A percentile compares a stretch with the other conserved stretches of the same genome.
Evolutionary conservation across 2,797 vertebrate species (phyloP).

Genomic region (Mus spretus): DNA sequence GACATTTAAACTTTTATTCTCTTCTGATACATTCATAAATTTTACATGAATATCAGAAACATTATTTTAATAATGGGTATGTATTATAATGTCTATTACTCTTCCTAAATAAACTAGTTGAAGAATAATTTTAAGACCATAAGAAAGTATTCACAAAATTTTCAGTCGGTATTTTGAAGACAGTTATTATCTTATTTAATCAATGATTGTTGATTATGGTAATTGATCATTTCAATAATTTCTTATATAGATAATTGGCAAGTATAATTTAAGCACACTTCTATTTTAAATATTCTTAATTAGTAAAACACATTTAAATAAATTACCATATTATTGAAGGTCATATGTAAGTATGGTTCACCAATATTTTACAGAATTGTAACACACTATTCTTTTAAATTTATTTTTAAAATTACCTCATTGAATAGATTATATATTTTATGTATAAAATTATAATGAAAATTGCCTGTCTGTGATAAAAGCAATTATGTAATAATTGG

Average conservation of each 20-base stretch:
- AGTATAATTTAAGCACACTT: slow-evolving; percentile 86
- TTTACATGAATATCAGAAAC: slow-evolving; percentile 19
- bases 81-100: slow-evolving; percentile 51
- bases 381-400: slow-evolving; percentile 10
- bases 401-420: slow-evolving; percentile 49
- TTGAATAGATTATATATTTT: slow-evolving; percentile 45
- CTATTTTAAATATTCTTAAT: slow-evolving; percentile 89
- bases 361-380: slow-evolving; percentile 83
- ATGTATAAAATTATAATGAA: background rate
- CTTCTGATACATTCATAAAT: slow-evolving; percentile 14
- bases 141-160: slow-evolving; percentile 77
- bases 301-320: slow-evolving; percentile 90
- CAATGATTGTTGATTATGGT: slow-evolving; percentile 89
- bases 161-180: slow-evolving; percentile 82
- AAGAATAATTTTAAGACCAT: slow-evolving; percentile 53
- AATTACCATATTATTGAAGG: slow-evolving; percentile 90
- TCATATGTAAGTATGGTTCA: slow-evolving; percentile 82
- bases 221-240: slow-evolving; percentile 89
- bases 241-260: slow-evolving; percentile 88
- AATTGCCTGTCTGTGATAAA: background rate
- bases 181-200: slow-evolving; percentile 87
- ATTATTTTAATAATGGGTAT: slow-evolving; percentile 50
- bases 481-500: background rate
- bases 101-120: slow-evolving; percentile 49
- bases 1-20: slow-evolving; percentile 1